A percentile compares a stretch with the other conserved stretches of the same genome.
These are phyloP conservation scores for Drosophila setifemur DNA, from an alignment of 1,140 invertebrate species.

Conservation along the genomic window DNA sequence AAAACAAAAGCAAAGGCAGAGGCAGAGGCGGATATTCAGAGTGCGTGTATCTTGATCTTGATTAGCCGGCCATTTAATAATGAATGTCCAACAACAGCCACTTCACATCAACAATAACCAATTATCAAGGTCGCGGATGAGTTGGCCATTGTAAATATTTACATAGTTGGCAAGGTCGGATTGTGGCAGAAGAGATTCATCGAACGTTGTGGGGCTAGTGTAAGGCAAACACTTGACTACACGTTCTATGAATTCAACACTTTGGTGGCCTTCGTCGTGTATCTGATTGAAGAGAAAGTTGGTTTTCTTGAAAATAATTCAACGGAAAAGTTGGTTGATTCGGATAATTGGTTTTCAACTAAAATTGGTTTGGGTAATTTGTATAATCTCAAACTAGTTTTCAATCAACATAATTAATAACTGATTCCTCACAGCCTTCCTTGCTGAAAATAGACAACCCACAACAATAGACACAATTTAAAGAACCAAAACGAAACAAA, in stretches of 20 bases:
- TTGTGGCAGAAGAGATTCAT: conserved; percentile 30
- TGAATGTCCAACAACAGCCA: conserved; percentile 18
- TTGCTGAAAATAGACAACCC: background rate
- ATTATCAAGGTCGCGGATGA: conserved; percentile 46
- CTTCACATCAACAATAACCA: conserved; percentile 15
- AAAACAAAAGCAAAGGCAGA: conserved; percentile 14
- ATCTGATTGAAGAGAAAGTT: conserved; percentile 4
- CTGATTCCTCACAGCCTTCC: background rate
- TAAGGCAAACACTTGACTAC: conserved; percentile 25
- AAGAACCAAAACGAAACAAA: conserved; percentile 19
- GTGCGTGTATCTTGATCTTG: conserved; percentile 39
- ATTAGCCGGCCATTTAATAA: conserved; percentile 43
- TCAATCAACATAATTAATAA: conserved; percentile 5
- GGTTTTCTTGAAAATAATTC: background rate
- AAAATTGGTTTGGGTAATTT: too few species aligned
- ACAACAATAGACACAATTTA: conserved; percentile 27
- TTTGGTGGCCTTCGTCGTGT: conserved; percentile 1
- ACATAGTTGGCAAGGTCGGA: conserved; percentile 37
- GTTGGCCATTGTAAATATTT: conserved; percentile 55
- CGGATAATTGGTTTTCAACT: background rate
- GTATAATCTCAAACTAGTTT: too few species aligned
- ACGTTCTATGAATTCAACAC: conserved; percentile 22
- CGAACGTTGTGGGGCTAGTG: conserved; percentile 6
- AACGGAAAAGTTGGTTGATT: background rate
- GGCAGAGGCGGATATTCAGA: conserved; percentile 22